Percentiles rank a stretch among this genome's conserved stretches.
phyloP scores from a whole-genome alignment of 2,888 invertebrate species.

The Bembecia ichneumoniformis region DNA sequence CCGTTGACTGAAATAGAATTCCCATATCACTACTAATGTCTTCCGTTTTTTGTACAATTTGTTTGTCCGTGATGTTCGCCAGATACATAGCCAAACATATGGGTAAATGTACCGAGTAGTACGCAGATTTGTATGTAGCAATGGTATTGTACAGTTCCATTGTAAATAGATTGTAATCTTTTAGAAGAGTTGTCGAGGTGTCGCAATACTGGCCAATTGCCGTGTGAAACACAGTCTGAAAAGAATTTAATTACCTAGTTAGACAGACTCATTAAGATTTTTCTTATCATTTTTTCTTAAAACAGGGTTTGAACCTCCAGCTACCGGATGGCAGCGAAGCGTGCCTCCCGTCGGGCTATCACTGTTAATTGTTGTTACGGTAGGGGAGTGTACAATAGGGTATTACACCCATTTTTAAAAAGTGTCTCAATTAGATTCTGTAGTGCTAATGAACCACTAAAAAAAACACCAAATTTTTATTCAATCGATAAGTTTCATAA shows the following conservation, averaged over 20 bases:
- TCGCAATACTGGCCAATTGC: constrained; percentile 87
- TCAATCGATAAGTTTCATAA: too few relatives aligned
- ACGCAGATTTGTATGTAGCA: constrained; percentile 90
- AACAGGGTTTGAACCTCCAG: too few relatives aligned
- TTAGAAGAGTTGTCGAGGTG: constrained; percentile 71
- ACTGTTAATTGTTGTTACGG: too few relatives aligned
- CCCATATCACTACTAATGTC: constrained; percentile 90
- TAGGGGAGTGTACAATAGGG: too few relatives aligned
- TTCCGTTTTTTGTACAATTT: constrained; percentile 80
- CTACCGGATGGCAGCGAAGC: too few relatives aligned
- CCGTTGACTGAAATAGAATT: constrained; percentile 92
- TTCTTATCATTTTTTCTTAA: too few relatives aligned
- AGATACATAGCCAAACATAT: constrained; percentile 87
- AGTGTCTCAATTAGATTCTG: too few relatives aligned
- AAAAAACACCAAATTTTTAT: too few relatives aligned
- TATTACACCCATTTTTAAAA: too few relatives aligned
- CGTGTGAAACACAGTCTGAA: constrained; percentile 73
- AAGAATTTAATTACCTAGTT: constrained; percentile 7
- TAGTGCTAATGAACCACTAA: too few relatives aligned
- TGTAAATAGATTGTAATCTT: constrained; percentile 73
- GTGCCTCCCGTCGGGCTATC: too few relatives aligned
- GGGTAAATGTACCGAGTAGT: constrained; percentile 91
- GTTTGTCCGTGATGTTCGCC: constrained; percentile 77
- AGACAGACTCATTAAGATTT: neutral
- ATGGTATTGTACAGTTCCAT: constrained; percentile 87